Base-by-base conservation (phyloP, 2,888 invertebrate genomes). In the Drosophila longiperda region DNA sequence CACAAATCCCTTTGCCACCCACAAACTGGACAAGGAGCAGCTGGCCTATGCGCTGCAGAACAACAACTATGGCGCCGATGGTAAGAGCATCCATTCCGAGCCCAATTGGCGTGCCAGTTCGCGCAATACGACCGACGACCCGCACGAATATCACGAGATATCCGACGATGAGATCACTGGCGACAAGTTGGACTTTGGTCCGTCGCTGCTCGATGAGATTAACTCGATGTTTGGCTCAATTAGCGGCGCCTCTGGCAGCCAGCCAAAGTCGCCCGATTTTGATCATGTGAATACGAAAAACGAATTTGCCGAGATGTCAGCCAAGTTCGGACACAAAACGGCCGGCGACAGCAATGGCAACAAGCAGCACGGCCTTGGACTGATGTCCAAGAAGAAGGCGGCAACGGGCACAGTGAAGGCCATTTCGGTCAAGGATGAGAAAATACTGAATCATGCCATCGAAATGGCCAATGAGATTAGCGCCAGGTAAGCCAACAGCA, bases 381-480 rank as follows among this genome's bases (percentile, higher is more conserved):
- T 82, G 71, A 50, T 88, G 29, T 91, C 90, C 40, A 93, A 92
- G 72, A 93, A 93, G 61, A 91, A 91, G 61, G 82, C 91, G 67
- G 82, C 91, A 50, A 90, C 91, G 38, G 94, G 94, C 32, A 94
- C 95, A 0, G 89, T 90, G 2, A 99, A 98, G 92, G 97, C 96
- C 4, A 98, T 99, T 93, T 98, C 98, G 15, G 97, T 98, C 0
- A 96, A 98, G 72, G 99, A 99, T 91, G 96, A 98, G 92, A 97
- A 96, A 92, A 97, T 97, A 11, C 94, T 99, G 71, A 97, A 99
- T 87, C 97, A 97, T 26, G 99, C 98, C 0, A 98, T 98, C 73
- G 98, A 98, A 61, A 95, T 98, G 93, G 98, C 98, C 26, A 98
- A 98, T 92, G 98, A 98, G 93, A 95, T 98, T 71, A 98, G 97